Base-by-base conservation (phyloP, 2,797 vertebrate genomes). In the Hoplostethus mediterraneus region DNA sequence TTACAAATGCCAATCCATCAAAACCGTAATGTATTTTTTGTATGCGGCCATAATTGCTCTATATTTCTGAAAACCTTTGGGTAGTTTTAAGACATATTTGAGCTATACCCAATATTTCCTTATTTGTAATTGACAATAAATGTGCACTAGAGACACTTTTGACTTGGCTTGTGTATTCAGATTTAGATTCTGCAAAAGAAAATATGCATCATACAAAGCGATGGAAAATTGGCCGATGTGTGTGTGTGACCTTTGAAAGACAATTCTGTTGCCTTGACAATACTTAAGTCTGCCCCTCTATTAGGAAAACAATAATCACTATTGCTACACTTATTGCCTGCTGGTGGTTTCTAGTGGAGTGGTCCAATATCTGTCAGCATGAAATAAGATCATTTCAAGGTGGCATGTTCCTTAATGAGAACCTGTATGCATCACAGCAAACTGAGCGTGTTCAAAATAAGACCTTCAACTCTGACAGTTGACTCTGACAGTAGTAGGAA, bases 91-190 rank as follows among this genome's bases (percentile, higher is more conserved):
- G 57, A 66, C 21, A 2, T 57, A 45, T 54, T 62, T 56, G 4
- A 76, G 17, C 42, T 56, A 25, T 56, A 25, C 59, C 76, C 45
- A 30, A 17, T 66, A 63, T 86, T 80, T 71, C 69, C 45, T 69
- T 75, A n/a, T 71, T 71, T 83, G 31, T 73, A 75, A 80, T 82
- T 80, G 66, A 60, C 36, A 89, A 79, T 88, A 91, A 90, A 89
- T 48, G 21, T 87, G 28, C 62, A 75, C 84, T 82, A 73, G 60
- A 86, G 75, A 78, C 45, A 60, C 38, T 17, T 68, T 67, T 66
- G 63, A 54, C 56, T 65, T 71, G 59, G 3, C 1, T 74, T 58
- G 31, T 82, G 14, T 53, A n/a, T 67, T n/a, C 16, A 45, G 28
- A 73, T 73, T 63, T 44, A 13, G 33, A 57, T 64, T 30, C 5